Evolutionary conservation across 2,113 vertebrate genomes (phyloP).

Genomic region (Sturnira hondurensis): DNA sequence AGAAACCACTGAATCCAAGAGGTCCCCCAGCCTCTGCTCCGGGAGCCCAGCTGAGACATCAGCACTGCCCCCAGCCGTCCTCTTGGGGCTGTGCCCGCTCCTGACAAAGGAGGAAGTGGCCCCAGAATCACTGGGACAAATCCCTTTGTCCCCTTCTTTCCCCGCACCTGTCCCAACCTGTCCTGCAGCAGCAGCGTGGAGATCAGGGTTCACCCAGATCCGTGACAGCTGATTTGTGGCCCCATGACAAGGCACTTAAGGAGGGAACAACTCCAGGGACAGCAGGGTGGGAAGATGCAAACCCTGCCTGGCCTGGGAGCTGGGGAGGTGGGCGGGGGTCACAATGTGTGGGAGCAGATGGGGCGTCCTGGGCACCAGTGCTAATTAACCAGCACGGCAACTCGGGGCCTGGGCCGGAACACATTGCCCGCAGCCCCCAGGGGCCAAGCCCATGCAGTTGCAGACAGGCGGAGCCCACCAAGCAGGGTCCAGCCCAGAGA

Average conservation of each 20-base stretch:
- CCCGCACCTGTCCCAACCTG: not conserved
- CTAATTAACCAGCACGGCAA: constrained; percentile 25
- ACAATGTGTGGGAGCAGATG: not conserved
- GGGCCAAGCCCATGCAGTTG: not conserved
- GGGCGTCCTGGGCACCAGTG: not conserved
- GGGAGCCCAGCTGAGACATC: not conserved
- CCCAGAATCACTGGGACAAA: too few species aligned
- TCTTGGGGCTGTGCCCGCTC: not conserved
- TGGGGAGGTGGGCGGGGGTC: not conserved
- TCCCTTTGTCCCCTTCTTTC: not conserved
- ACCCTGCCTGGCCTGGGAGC: not conserved
- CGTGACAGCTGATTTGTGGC: not conserved
- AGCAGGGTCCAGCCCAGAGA: not conserved
- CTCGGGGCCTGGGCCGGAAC: not conserved
- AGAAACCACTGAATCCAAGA: not conserved
- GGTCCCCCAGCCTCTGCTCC: not conserved
- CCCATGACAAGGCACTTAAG: not conserved
- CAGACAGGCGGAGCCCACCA: not conserved
- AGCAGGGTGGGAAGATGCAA: too few species aligned
- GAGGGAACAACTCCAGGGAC: not conserved
- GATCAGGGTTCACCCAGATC: not conserved
- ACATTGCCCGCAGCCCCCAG: not conserved
- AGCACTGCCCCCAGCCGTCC: not conserved
- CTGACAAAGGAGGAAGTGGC: not conserved
- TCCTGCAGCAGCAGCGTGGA: not conserved